Base-by-base conservation (phyloP, 2,113 vertebrate genomes). In the Labeo rohita region DNA sequence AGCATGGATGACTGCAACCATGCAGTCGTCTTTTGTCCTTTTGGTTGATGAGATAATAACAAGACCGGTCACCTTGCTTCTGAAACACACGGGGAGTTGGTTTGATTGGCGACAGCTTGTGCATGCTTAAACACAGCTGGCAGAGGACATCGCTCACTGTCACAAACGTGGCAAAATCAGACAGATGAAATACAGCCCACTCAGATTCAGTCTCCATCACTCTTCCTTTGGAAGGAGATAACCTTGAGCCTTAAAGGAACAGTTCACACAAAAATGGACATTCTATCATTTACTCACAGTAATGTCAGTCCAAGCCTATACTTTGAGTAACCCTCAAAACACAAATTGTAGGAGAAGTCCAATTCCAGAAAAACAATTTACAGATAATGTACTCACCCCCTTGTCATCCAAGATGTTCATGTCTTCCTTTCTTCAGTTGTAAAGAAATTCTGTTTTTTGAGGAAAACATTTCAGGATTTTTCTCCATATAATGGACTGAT, bases 51-150 rank as follows among this genome's bases (percentile, higher is more conserved):
- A 84, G 87, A 81, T 87, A 87, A 88, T 89, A 56, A 88, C 85
- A 86, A 63, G 7, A 45, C 47, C 81, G 81, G 88, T 88, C 81
- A 89, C 87, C 85, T 88, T 90, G 85, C 84, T 84, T 84, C 54
- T 65, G 66, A 85, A 85, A 74, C 86, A 89, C 83, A 79, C 39
- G 12, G 54, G 11, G 77, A 63, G 21, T 61, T 47, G 59, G 65
- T 39, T 8, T 83, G 77, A 86, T 76, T 75, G 88, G 70, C 45
- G 65, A 68, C 36, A 54, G 75, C 77, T 84, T 74, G 49, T 73
- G 82, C 56, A 76, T 85, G 78, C 50, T 72, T 83, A 84, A 88
- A 43, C 54, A 34, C 56, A 79, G 52, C 61, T 84, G 54, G 45
- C 65, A 65, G 39, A 49, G 28, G 28, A 49, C 77, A 86, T 83